Evolutionary conservation across 1,140 invertebrate species (phyloP), one percentile per base, ranked within the genome.

Genomic region (Telenomus remus): DNA sequence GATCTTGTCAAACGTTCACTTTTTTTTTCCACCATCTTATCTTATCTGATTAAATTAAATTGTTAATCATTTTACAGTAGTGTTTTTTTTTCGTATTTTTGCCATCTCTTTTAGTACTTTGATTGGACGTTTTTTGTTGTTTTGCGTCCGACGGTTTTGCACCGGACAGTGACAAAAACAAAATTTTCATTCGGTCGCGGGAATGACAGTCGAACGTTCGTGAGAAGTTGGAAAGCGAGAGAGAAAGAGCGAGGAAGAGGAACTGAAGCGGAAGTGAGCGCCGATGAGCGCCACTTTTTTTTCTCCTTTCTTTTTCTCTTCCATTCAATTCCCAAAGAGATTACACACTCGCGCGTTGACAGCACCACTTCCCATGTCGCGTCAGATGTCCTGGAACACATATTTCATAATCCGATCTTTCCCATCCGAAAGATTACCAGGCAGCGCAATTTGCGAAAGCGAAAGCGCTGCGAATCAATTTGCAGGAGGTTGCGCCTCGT

Each of bases 331-430:
- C 59, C 53, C 68, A 64, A 53, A 68, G 53, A 68, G 68, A 68
- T 64, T 65, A 65, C 55, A 65, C 50, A 64, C 51, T 76, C 53
- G 65, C 55, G 72, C 48, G 69, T 76, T 76, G 69, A 77, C 78
- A 79, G 66, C 57, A 48, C 47, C 34, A 70, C 56, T 79, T 79
- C 74, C 63, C 74, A 79, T 79, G 70, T 77, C 74, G 70, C 70
- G 57, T 71, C 64, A 57, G 61, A 74, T 68, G 66, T 65, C 59
- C 59, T 76, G 60, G 44, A 54, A 78, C 56, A 72, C 56, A 77
- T 75, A 79, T 78, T 77, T 78, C 78, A 78, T 75, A 80, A 78
- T 77, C 71, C 70, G 49, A n/a, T n/a, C n/a, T n/a, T 74, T 79
- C 78, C 53, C 78, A 79, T 73, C 78, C 65, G 19, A 73, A 66